Percentiles rank a stretch among this genome's conserved stretches.
phyloP scores from a whole-genome alignment of 1,140 invertebrate genomes.

The Bombus consobrinus region DNA sequence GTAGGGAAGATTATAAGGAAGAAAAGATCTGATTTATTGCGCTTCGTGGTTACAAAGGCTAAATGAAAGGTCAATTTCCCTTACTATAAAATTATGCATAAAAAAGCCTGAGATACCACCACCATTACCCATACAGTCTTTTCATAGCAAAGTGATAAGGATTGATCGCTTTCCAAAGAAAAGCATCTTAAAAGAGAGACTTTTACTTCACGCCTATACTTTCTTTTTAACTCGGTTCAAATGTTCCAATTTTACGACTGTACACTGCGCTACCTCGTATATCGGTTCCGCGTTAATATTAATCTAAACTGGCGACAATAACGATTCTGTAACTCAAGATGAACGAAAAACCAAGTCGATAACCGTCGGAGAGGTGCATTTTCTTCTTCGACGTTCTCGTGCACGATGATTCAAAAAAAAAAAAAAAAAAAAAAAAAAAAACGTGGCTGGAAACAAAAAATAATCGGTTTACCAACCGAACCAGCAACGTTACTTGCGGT shows the following conservation, averaged over 20 bases:
- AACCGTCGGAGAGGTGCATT: conserved; percentile 8
- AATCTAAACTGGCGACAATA: conserved; percentile 1
- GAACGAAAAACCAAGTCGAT: conserved; percentile 1
- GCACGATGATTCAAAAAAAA: background rate
- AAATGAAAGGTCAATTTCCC: background rate
- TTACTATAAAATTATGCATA: no score
- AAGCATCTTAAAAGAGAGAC: no score
- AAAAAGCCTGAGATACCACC: no score
- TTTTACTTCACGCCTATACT: no score
- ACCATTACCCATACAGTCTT: accelerated
- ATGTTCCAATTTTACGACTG: background rate
- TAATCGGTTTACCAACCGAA: background rate
- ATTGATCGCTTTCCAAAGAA: no score
- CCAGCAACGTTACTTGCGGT: conserved; percentile 5
- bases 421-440: conserved; percentile 9
- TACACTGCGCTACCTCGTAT: background rate
- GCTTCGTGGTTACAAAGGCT: no score
- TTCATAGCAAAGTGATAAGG: no score
- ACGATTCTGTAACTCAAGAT: background rate
- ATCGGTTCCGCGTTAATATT: conserved; percentile 13
- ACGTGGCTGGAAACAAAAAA: background rate
- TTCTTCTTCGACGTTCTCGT: conserved; percentile 14
- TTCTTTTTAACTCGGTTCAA: background rate
- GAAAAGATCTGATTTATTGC: background rate
- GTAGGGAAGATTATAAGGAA: no score